phyloP scores from a whole-genome alignment of 2,113 vertebrate species.

The Passerina amoena region DNA sequence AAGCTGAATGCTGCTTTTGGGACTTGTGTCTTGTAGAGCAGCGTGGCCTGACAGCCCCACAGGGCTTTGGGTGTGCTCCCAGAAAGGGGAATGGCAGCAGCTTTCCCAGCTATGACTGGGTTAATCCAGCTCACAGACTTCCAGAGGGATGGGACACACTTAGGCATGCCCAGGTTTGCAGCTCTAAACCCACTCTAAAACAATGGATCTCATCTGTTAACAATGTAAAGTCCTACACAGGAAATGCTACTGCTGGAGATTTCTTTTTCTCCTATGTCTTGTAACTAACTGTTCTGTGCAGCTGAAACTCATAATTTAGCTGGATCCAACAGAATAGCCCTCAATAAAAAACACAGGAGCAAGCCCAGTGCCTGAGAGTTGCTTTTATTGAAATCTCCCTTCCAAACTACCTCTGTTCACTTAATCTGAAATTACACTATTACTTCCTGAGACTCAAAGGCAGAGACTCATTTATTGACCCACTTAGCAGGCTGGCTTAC shows the following conservation, averaged over 20 bases:
- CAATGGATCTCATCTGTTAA: not conserved
- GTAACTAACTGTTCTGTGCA: not conserved
- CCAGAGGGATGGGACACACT: not conserved
- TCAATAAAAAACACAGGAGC: not conserved
- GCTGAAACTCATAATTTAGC: not conserved
- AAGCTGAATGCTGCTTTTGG: not conserved
- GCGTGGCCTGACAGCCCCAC: not conserved
- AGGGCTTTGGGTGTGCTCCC: rapidly evolving
- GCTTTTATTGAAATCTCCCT: not conserved
- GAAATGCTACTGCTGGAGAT: not conserved
- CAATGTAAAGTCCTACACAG: not conserved
- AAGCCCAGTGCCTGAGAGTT: not conserved
- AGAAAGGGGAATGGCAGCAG: not conserved
- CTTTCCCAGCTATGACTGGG: not conserved
- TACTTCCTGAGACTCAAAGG: not conserved
- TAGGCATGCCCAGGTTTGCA: rapidly evolving
- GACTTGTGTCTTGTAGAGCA: not conserved
- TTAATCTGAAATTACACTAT: not conserved
- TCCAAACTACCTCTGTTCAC: not conserved
- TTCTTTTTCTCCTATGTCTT: not conserved
- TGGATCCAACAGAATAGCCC: not conserved
- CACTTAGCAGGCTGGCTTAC: constrained; percentile 30
- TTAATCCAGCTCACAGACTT: not conserved
- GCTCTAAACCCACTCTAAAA: not conserved
- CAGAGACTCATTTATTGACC: not conserved